These are phyloP conservation scores for Neodiprion fabricii DNA, from an alignment of 1,140 invertebrate genomes.

Conservation along the genomic window DNA sequence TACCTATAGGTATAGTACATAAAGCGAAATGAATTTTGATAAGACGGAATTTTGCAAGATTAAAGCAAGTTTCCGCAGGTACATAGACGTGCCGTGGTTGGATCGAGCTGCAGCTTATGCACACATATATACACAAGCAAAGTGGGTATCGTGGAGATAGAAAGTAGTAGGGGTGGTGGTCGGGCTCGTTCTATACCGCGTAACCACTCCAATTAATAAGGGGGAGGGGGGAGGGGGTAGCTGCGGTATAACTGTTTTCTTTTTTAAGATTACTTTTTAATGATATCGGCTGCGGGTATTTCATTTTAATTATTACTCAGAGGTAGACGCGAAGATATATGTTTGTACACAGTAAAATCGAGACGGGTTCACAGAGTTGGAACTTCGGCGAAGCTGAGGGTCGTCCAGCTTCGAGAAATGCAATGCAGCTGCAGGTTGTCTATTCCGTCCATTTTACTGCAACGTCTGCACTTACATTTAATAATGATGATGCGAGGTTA, in stretches of 20 bases:
- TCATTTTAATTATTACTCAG: not conserved
- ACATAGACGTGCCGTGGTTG: too few species aligned
- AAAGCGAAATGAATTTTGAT: too few species aligned
- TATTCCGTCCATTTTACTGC: too few species aligned
- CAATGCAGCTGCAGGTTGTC: too few species aligned
- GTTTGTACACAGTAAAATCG: not conserved
- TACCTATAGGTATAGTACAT: too few species aligned
- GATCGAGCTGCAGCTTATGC: too few species aligned
- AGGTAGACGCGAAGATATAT: not conserved
- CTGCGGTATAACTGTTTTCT: not conserved
- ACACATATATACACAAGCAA: too few species aligned
- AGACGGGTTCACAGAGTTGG: not conserved
- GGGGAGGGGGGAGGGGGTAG: not conserved
- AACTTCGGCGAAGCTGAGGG: not conserved
- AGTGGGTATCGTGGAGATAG: not conserved
- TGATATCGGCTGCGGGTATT: not conserved
- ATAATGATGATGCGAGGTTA: too few species aligned
- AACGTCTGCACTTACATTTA: too few species aligned
- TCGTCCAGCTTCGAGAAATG: not conserved
- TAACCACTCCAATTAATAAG: slow-evolving; percentile 7
- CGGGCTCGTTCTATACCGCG: not conserved
- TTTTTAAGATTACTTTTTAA: slow-evolving; percentile 4
- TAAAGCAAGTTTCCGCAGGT: too few species aligned
- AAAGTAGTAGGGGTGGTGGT: not conserved
- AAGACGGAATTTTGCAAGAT: too few species aligned